Conservation (phyloP, 2,888 invertebrate genomes). For the Tuta absoluta region DNA sequence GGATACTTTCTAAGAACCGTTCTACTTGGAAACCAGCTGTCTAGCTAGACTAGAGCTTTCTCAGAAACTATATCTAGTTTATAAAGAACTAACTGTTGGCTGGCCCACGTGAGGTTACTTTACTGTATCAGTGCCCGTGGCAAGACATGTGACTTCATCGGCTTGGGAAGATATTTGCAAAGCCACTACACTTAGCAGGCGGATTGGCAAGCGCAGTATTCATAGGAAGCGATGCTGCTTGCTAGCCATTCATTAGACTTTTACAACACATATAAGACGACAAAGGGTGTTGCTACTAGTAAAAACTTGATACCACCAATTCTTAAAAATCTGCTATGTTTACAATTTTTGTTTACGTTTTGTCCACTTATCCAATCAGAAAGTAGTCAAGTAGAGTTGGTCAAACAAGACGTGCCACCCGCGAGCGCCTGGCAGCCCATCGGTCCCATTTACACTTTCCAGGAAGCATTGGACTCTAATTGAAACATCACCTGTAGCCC, state of each 20-base stretch:
- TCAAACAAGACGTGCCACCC: not conserved
- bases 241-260: too few species aligned
- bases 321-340: too few species aligned
- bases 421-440: not conserved
- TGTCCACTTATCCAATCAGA: not conserved
- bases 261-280: too few species aligned
- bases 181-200: too few species aligned
- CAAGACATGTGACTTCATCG: not conserved
- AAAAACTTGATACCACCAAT: too few species aligned
- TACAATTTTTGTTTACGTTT: too few species aligned
- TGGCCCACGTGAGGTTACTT: not conserved
- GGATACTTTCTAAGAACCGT: constrained; percentile 1
- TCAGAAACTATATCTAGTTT: constrained; percentile 9
- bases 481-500: constrained; percentile 14
- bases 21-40: constrained; percentile 8
- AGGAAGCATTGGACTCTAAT: not conserved
- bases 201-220: too few species aligned
- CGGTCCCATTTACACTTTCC: constrained; percentile 14
- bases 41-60: constrained; percentile 18
- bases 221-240: too few species aligned
- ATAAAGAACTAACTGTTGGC: not conserved
- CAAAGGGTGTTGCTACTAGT: too few species aligned
- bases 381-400: not conserved
- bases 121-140: not conserved
- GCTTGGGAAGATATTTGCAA: too few species aligned